Base-by-base conservation (phyloP, 30 jellyfish, hydroid and myxozoan genomes). In the Pelagia noctiluca region DNA sequence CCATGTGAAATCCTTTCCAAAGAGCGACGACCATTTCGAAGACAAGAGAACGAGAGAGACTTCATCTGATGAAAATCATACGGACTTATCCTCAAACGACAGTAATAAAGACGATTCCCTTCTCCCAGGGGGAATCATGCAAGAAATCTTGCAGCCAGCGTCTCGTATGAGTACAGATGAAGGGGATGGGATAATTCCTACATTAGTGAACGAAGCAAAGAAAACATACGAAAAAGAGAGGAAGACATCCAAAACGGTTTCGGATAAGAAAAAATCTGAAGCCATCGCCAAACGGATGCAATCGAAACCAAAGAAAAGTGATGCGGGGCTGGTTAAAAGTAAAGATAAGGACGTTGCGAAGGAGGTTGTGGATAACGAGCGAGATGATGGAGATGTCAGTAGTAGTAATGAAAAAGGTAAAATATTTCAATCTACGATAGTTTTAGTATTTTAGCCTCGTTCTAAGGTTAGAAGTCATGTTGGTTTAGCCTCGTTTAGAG, bases 1-100 rank as follows among this genome's bases (percentile, higher is more conserved):
- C 16, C 71, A 79, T 25, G 82, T 79, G 61, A 79, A 79, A 63
- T 61, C 89, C n/a, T 79, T 79, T 4, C 63, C 77, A 1, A 63
- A 42, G 46, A 35, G 46, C 16, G 89, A 77, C 26, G 79, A 66
- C 22, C 30, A 1, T 19, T 52, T 52, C 21, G 68, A 52, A 8
- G 21, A 52, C 21, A 52, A 52, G 26, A 52, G 26, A 52, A 19
- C 12, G 16, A 49, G 30, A 16, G 22, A 23, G 18, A 8, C 12
- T 66, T 66, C 68, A 26, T 52, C 32, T 23, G 63, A 75, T 13
- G 64, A 75, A 4, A 69, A 75, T 3, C 21, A 29, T 25, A 33
- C 57, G 1, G 52, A 66, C 32, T 75, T 65, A 24, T 11, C 63
- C 10, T 52, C 64, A 2, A 76, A 25, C 1, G 48, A 25, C 16